Percentiles rank a stretch among this genome's conserved stretches.
These are phyloP conservation scores for Plectrocnemia conspersa DNA, from an alignment of 1,140 invertebrate species.

Conservation along the genomic window DNA sequence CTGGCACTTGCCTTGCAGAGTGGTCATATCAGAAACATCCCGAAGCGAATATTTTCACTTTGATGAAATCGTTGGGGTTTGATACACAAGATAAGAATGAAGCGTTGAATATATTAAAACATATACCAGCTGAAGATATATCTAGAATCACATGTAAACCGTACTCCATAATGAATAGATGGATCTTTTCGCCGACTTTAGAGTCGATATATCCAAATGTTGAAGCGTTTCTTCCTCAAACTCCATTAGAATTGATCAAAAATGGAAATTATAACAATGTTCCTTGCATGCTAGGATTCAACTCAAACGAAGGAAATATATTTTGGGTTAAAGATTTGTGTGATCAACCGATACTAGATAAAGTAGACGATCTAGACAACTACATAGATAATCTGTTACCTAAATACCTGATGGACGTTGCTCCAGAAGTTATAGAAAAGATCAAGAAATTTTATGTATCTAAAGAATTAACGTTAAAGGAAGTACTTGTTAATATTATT, in stretches of 20 bases:
- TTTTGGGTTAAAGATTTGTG: conserved; percentile 18
- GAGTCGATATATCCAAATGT: conserved; percentile 23
- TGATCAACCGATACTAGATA: conserved; percentile 1
- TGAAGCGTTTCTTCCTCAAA: conserved; percentile 26
- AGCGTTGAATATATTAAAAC: conserved; percentile 37
- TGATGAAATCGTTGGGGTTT: conserved; percentile 52
- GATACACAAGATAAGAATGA: conserved; percentile 38
- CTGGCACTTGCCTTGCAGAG: conserved; percentile 54
- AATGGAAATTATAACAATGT: conserved; percentile 32
- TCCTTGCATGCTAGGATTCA: conserved; percentile 32
- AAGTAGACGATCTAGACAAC: not conserved
- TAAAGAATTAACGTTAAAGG: conserved; percentile 38
- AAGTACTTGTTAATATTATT: conserved; percentile 42
- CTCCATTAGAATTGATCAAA: conserved; percentile 26
- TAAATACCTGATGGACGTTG: not conserved
- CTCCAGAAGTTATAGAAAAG: conserved; percentile 9
- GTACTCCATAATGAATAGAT: conserved; percentile 21
- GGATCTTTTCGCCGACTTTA: conserved; percentile 15
- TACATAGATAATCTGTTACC: not conserved
- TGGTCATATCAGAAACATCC: conserved; percentile 55
- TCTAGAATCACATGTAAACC: conserved; percentile 37
- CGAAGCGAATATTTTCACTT: conserved; percentile 47
- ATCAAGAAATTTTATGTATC: conserved; percentile 29
- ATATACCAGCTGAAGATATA: conserved; percentile 29
- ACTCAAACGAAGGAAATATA: conserved; percentile 33